A percentile compares a stretch with the other conserved stretches of the same genome.
Evolutionary conservation across 2,113 vertebrate genomes (phyloP).

Genomic region (Hemiprocne comata): DNA sequence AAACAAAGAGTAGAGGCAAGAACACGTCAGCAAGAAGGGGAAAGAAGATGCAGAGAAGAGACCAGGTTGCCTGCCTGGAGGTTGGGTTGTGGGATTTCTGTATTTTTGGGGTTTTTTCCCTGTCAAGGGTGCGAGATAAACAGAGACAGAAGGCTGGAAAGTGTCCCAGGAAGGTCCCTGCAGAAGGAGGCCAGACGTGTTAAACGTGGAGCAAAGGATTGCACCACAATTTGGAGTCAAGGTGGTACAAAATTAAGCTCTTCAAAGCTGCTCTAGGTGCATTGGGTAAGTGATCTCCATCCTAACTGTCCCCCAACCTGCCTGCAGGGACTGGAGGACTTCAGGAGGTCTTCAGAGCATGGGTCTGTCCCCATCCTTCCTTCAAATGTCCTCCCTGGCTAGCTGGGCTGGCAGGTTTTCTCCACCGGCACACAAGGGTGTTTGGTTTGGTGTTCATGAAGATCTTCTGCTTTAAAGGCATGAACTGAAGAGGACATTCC

Average conservation of each 20-base stretch:
- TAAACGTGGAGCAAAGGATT: not conserved
- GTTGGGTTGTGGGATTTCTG: not conserved
- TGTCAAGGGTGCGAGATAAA: constrained; percentile 4
- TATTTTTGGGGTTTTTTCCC: not conserved
- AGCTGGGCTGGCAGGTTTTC: not conserved
- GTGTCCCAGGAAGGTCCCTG: constrained; percentile 27
- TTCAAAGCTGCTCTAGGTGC: not conserved
- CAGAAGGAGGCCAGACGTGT: not conserved
- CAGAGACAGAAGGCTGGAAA: constrained; percentile 46
- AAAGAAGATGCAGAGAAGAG: not conserved
- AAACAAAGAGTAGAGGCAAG: not conserved
- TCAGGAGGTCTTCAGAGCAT: not conserved
- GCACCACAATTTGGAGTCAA: not conserved
- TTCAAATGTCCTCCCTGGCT: not conserved
- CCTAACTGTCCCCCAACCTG: too few species aligned
- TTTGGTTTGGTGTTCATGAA: not conserved
- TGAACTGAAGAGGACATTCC: not conserved
- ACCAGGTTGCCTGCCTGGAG: constrained; percentile 15
- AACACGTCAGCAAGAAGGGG: not conserved
- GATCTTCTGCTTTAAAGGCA: not conserved
- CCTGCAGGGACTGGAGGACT: not conserved
- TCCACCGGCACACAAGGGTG: not conserved
- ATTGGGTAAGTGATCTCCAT: not conserved
- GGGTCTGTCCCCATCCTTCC: not conserved
- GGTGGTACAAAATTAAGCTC: not conserved